phyloP scores from a whole-genome alignment of 2,888 invertebrate genomes.

The Ennomos fuscantarius region DNA sequence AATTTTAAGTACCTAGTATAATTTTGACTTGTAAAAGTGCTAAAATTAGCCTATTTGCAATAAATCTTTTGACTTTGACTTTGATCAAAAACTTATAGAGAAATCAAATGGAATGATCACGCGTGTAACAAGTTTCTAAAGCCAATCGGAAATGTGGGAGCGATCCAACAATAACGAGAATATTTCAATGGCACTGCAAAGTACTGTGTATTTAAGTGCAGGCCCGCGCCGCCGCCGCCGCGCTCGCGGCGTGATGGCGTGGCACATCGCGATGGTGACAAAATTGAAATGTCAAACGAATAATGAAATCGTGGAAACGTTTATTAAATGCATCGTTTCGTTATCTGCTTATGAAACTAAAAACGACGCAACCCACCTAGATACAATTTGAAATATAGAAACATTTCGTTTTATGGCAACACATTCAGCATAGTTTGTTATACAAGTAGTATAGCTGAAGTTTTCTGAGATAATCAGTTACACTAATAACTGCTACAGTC shows the following conservation, averaged over 20 bases:
- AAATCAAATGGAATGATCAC: too few relatives aligned
- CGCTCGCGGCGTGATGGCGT: neutral
- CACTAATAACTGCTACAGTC: too few relatives aligned
- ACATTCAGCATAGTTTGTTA: slow-evolving; percentile 1
- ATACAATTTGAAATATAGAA: neutral
- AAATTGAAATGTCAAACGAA: slow-evolving; percentile 17
- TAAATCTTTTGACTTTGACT: too few relatives aligned
- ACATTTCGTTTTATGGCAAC: neutral
- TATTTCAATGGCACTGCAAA: neutral
- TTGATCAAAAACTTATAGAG: too few relatives aligned
- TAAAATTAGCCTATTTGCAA: too few relatives aligned
- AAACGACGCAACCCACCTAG: neutral
- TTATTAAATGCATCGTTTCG: slow-evolving; percentile 13
- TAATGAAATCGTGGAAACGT: slow-evolving; percentile 15
- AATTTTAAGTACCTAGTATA: too few relatives aligned
- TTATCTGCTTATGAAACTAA: slow-evolving; percentile 12
- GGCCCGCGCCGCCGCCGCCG: slow-evolving; percentile 1
- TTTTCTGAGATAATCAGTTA: too few relatives aligned
- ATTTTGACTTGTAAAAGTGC: too few relatives aligned
- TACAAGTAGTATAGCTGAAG: too few relatives aligned
- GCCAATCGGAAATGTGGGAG: neutral
- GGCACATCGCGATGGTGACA: slow-evolving; percentile 13
- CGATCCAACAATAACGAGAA: slow-evolving; percentile 6
- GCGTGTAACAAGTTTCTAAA: slow-evolving; percentile 1
- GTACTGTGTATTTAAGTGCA: neutral